Conservation (phyloP, 2,797 vertebrate genomes). For the Poeciliopsis paucimaculata region DNA sequence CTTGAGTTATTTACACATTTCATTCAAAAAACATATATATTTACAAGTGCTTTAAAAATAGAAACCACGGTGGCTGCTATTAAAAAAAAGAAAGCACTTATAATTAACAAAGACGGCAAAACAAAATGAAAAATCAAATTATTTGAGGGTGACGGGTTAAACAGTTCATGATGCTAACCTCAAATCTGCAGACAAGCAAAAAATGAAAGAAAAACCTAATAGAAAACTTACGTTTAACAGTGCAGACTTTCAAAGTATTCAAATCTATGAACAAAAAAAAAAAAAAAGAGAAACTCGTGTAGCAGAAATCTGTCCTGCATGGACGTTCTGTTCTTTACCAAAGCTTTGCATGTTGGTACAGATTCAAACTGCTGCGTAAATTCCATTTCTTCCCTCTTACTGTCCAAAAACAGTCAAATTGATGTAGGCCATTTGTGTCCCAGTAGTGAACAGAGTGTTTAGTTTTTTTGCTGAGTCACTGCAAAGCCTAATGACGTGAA, state of each 20-base stretch:
- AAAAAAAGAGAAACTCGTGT: background rate
- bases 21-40: slow-evolving; percentile 56
- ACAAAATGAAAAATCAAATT: background rate
- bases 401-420: background rate
- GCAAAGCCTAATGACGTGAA: slow-evolving; percentile 2
- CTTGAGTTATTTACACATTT: slow-evolving; percentile 36
- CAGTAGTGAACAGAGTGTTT: background rate
- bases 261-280: background rate
- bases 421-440: background rate
- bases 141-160: background rate
- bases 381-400: background rate
- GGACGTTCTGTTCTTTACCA: background rate
- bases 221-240: slow-evolving; percentile 1
- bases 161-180: background rate
- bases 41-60: slow-evolving; percentile 62
- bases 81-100: slow-evolving; percentile 31
- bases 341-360: slow-evolving; percentile 3
- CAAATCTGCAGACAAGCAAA: background rate
- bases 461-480: background rate
- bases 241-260: background rate
- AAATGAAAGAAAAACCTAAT: background rate
- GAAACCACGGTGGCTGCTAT: slow-evolving; percentile 9
- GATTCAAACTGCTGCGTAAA: background rate
- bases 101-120: background rate
- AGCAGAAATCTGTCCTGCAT: background rate